Evolutionary conservation across 2,797 vertebrate species (phyloP).

Genomic region (Liasis olivaceus): DNA sequence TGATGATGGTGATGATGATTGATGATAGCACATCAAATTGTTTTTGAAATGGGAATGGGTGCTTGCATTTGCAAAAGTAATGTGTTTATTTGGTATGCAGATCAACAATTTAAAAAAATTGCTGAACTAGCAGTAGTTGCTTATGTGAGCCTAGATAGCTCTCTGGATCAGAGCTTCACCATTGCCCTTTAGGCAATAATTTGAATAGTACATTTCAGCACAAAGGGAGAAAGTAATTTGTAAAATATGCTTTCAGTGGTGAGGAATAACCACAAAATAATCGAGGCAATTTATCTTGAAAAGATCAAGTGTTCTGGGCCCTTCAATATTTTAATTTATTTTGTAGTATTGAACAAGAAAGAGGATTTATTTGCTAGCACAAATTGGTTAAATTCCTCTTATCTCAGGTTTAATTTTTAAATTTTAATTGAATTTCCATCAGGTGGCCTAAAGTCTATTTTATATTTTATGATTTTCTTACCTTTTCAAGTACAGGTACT

Average conservation of each 20-base stretch:
- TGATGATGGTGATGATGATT: not conserved
- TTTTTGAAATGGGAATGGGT: not conserved
- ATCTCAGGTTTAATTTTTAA: not conserved
- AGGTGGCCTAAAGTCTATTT: not conserved
- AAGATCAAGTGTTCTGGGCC: not conserved
- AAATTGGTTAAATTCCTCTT: not conserved
- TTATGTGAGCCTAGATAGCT: not conserved
- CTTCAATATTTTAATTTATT: slow-evolving; percentile 21
- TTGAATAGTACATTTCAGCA: slow-evolving; percentile 5
- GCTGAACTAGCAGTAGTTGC: not conserved
- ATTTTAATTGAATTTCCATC: slow-evolving; percentile 7
- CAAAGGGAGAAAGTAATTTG: not conserved
- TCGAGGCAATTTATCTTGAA: slow-evolving; percentile 19
- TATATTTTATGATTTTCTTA: not conserved
- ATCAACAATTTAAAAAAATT: not conserved
- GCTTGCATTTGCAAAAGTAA: not conserved
- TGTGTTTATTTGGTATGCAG: not conserved
- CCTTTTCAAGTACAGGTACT: not conserved
- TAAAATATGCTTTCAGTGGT: not conserved
- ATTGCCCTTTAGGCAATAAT: slow-evolving; percentile 10
- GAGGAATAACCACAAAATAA: not conserved
- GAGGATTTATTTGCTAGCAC: not conserved
- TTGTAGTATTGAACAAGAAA: not conserved
- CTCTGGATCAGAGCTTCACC: not conserved
- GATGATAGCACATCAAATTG: not conserved